These are phyloP conservation scores for Drosophila longiperda DNA, from an alignment of 2,888 invertebrate species.

Conservation along the genomic window DNA sequence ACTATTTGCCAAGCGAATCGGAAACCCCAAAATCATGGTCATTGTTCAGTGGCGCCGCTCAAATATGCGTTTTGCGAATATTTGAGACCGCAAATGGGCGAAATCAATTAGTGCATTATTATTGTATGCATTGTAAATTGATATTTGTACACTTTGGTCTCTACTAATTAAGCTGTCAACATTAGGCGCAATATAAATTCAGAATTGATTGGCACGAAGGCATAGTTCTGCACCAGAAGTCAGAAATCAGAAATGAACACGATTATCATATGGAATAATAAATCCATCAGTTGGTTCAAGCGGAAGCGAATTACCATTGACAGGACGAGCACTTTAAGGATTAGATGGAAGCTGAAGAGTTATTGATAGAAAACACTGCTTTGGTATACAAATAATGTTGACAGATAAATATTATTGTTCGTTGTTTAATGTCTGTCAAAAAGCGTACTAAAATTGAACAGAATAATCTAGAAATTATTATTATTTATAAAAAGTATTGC, in stretches of 20 bases:
- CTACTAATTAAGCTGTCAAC: constrained; percentile 53
- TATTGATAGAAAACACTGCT: not conserved
- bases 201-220: constrained; percentile 22
- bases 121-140: constrained; percentile 31
- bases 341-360: not conserved
- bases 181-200: constrained; percentile 17
- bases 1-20: constrained; percentile 29
- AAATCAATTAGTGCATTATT: constrained; percentile 59
- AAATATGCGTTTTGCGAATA: constrained; percentile 34
- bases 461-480: too few relatives aligned
- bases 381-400: not conserved
- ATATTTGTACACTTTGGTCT: constrained; percentile 43
- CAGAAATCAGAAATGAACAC: not conserved
- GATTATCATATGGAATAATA: not conserved
- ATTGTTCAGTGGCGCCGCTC: constrained; percentile 12
- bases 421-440: not conserved
- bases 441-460: too few relatives aligned
- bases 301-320: not conserved
- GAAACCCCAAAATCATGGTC: constrained; percentile 27
- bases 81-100: constrained; percentile 43
- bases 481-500: too few relatives aligned
- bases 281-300: not conserved
- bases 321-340: not conserved
- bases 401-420: not conserved
- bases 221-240: not conserved